A percentile compares a stretch with the other conserved stretches of the same genome.
Evolutionary conservation across 2,888 invertebrate genomes (phyloP).

Genomic region (Drosophila glabriapex): DNA sequence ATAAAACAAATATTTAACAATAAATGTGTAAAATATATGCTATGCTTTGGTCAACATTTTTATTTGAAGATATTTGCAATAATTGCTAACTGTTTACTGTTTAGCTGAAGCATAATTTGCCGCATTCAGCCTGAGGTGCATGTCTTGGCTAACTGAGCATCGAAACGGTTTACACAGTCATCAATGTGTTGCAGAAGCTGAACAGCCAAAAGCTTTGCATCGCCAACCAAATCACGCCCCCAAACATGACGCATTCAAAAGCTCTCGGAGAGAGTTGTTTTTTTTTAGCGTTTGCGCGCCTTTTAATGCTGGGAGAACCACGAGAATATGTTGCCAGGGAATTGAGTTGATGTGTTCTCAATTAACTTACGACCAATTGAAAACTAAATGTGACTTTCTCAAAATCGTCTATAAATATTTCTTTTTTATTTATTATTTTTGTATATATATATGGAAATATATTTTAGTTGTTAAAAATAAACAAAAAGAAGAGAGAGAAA

Average conservation of each 20-base stretch:
- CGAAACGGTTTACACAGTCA: constrained; percentile 5
- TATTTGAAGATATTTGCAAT: background rate
- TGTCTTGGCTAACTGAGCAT: constrained; percentile 48
- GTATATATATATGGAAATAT: background rate
- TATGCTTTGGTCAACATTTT: background rate
- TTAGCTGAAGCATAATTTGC: background rate
- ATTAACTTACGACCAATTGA: constrained; percentile 34
- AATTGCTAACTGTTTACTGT: background rate
- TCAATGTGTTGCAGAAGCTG: constrained; percentile 29
- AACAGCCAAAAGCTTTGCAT: constrained; percentile 34
- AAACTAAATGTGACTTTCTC: constrained; percentile 6
- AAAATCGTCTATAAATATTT: background rate
- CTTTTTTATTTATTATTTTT: background rate
- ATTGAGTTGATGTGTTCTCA: background rate
- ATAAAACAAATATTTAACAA: background rate
- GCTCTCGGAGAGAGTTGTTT: constrained; percentile 15
- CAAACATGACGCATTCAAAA: constrained; percentile 29
- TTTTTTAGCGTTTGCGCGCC: constrained; percentile 24
- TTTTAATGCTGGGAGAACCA: constrained; percentile 2
- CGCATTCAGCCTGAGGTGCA: constrained; percentile 26
- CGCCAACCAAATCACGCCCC: constrained; percentile 15
- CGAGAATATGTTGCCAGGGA: constrained; percentile 5
- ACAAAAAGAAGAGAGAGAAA: background rate
- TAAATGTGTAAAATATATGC: background rate
- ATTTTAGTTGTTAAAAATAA: background rate